These are phyloP conservation scores for Teleogryllus occipitalis DNA, from an alignment of 1,140 invertebrate species.

Conservation along the genomic window DNA sequence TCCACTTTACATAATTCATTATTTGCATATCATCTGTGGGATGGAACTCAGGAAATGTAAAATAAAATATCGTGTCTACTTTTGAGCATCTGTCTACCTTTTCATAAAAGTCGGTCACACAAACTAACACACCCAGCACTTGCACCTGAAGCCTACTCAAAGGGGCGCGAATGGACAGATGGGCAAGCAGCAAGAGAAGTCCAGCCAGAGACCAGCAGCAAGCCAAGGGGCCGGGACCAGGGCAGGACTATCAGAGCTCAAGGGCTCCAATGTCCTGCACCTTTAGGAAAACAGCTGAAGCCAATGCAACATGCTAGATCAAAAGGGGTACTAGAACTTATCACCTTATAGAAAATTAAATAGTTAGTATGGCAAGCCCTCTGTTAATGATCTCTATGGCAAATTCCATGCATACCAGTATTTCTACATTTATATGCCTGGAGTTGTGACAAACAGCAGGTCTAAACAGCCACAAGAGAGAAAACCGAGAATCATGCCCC, in stretches of 20 bases:
- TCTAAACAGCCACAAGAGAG: no score
- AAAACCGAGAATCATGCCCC: no score
- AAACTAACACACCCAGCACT: not conserved
- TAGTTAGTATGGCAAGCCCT: no score
- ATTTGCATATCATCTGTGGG: no score
- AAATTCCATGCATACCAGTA: not conserved
- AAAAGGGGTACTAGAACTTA: not conserved
- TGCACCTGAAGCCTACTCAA: not conserved
- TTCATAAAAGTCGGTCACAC: no score
- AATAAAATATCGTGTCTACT: no score
- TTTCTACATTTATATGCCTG: not conserved
- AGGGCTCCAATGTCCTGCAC: not conserved
- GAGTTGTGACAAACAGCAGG: no score
- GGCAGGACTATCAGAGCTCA: not conserved
- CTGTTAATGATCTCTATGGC: no score
- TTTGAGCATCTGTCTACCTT: no score
- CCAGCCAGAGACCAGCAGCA: conserved; percentile 21
- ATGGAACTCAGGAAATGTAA: no score
- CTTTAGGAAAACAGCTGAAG: not conserved
- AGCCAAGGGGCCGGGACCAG: conserved; percentile 8
- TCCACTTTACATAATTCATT: no score
- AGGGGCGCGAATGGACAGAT: not conserved
- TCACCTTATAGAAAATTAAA: no score
- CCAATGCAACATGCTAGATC: not conserved
- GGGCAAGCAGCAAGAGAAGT: conserved; percentile 23